These are phyloP conservation scores for Malthinus flaveolus DNA, from an alignment of 2,888 invertebrate genomes.

Conservation along the genomic window DNA sequence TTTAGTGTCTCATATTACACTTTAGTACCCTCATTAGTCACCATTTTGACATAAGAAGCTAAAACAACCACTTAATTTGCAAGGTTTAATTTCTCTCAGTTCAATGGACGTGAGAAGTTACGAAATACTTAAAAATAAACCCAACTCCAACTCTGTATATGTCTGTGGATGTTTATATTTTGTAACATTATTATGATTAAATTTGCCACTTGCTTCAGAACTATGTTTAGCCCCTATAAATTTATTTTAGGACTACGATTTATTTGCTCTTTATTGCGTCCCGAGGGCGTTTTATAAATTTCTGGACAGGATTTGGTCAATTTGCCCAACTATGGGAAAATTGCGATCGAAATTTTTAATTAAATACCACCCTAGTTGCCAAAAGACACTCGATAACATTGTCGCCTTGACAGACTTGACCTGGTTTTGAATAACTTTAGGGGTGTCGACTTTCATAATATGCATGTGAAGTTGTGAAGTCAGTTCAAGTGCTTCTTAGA, in stretches of 20 bases:
- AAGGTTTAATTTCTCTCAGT: background rate
- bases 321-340: background rate
- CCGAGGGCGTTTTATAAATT: too few species aligned
- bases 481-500: slow-evolving; percentile 29
- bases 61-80: slow-evolving; percentile 4
- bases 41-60: background rate
- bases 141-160: too few species aligned
- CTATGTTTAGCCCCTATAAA: too few species aligned
- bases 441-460: slow-evolving; percentile 33
- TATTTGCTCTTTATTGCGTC: too few species aligned
- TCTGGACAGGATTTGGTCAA: too few species aligned
- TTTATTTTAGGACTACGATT: too few species aligned
- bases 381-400: slow-evolving; percentile 28
- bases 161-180: too few species aligned
- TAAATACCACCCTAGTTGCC: slow-evolving; percentile 25
- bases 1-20: slow-evolving; percentile 4
- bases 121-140: background rate
- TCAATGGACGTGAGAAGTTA: slow-evolving; percentile 2
- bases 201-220: too few species aligned
- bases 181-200: too few species aligned
- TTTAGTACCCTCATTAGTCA: slow-evolving; percentile 6
- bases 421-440: slow-evolving; percentile 27
- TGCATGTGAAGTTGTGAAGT: slow-evolving; percentile 31
- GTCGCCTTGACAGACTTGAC: slow-evolving; percentile 24
- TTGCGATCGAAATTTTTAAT: slow-evolving; percentile 14